Percentiles rank a stretch among this genome's conserved stretches.
phyloP scores from a whole-genome alignment of 2,797 vertebrate species.

The Scomberomorus guttatus region DNA sequence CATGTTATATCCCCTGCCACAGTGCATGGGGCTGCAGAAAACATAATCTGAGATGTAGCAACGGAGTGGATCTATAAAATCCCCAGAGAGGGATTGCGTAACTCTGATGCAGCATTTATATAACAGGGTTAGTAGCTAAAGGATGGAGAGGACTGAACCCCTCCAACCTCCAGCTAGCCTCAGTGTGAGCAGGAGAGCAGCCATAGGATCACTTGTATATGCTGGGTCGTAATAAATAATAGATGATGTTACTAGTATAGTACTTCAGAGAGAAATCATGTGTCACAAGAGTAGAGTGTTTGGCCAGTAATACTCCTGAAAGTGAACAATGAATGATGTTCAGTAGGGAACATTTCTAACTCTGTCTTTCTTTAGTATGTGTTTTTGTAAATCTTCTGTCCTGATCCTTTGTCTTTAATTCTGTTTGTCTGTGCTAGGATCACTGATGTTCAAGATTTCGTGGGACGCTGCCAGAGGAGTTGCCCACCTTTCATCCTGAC shows the following conservation, averaged over 20 bases:
- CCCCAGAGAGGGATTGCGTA: slow-evolving; percentile 82
- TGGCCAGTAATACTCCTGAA: slow-evolving; percentile 11
- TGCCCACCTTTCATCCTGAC: slow-evolving; percentile 89
- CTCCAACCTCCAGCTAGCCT: slow-evolving; percentile 56
- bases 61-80: slow-evolving; percentile 79
- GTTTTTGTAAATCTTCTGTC: not conserved
- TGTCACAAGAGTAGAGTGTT: slow-evolving; percentile 37
- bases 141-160: slow-evolving; percentile 62
- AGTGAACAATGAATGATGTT: slow-evolving; percentile 1
- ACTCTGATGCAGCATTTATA: slow-evolving; percentile 83
- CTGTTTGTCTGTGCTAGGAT: slow-evolving; percentile 80
- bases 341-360: not conserved
- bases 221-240: slow-evolving; percentile 68
- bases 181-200: slow-evolving; percentile 34
- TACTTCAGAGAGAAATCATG: slow-evolving; percentile 49
- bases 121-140: slow-evolving; percentile 78
- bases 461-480: slow-evolving; percentile 88
- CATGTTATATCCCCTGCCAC: slow-evolving; percentile 57
- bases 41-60: slow-evolving; percentile 82
- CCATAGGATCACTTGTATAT: slow-evolving; percentile 46
- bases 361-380: not conserved
- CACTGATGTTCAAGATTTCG: slow-evolving; percentile 92
- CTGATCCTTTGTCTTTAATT: not conserved
- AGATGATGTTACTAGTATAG: slow-evolving; percentile 55
- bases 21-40: slow-evolving; percentile 70